These are phyloP conservation scores for Slavum lentiscoides DNA, from an alignment of 2,888 invertebrate species.

Conservation along the genomic window DNA sequence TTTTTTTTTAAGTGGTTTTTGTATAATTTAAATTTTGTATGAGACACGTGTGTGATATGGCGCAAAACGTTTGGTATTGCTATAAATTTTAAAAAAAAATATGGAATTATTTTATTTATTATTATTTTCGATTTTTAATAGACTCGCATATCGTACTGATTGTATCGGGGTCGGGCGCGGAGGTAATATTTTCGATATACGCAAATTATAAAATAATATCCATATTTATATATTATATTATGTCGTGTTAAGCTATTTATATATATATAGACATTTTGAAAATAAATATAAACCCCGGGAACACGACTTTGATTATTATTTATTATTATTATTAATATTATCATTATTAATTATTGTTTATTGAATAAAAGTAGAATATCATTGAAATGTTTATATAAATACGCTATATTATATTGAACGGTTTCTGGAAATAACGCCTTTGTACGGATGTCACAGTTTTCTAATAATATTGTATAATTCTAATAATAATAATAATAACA, in stretches of 20 bases:
- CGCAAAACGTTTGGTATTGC: too few relatives aligned
- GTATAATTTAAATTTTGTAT: constrained; percentile 15
- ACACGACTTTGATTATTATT: constrained; percentile 5
- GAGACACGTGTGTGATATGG: neutral
- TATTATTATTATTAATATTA: neutral
- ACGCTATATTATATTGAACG: neutral
- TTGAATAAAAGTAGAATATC: neutral
- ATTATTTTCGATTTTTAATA: neutral
- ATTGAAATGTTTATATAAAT: neutral
- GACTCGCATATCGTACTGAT: constrained; percentile 24
- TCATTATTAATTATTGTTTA: neutral
- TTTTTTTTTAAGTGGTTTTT: constrained; percentile 1
- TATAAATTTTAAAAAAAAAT: neutral
- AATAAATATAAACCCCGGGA: neutral
- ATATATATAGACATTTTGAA: neutral
- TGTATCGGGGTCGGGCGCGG: too few relatives aligned
- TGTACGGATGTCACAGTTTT: constrained; percentile 3
- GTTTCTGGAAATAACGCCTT: constrained; percentile 9
- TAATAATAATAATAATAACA: neutral
- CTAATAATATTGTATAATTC: neutral
- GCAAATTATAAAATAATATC: neutral
- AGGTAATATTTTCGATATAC: neutral
- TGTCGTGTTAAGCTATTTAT: constrained; percentile 1
- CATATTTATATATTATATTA: neutral
- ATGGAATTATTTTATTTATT: too few relatives aligned